phyloP scores from a whole-genome alignment of 2,113 vertebrate genomes.

The Rallus limicola region DNA sequence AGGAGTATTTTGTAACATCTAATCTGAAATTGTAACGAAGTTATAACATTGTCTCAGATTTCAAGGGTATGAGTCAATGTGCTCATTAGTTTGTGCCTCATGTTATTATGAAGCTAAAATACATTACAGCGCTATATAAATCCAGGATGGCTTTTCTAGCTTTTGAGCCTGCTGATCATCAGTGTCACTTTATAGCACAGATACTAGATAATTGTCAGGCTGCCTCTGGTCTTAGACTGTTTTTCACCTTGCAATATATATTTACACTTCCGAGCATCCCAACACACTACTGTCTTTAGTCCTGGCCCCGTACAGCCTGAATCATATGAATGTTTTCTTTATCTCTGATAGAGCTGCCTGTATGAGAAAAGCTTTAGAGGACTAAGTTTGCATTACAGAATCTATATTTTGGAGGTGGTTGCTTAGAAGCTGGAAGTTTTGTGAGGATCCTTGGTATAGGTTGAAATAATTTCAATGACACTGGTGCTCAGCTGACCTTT shows the following conservation, averaged over 20 bases:
- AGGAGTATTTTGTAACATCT: slow-evolving; percentile 10
- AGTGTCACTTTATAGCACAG: neutral
- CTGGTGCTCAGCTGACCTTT: neutral
- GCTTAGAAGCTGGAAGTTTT: neutral
- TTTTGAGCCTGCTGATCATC: slow-evolving; percentile 12
- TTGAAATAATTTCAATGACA: neutral
- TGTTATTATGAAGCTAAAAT: neutral
- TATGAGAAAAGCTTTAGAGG: neutral
- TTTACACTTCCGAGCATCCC: neutral
- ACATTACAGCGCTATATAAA: neutral
- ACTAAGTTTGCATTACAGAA: neutral
- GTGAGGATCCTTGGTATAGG: neutral
- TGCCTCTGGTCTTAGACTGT: neutral
- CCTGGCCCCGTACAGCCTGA: neutral
- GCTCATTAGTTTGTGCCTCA: neutral
- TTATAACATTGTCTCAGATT: neutral
- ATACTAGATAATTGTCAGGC: neutral
- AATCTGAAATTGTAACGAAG: neutral
- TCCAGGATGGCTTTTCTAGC: neutral
- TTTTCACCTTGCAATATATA: neutral
- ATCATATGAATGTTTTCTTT: neutral
- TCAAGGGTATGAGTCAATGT: neutral
- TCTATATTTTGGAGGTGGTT: neutral
- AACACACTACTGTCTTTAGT: neutral
- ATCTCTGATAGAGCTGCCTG: neutral